Conservation (phyloP, 2,797 vertebrate genomes). For the Lepus townsendii region DNA sequence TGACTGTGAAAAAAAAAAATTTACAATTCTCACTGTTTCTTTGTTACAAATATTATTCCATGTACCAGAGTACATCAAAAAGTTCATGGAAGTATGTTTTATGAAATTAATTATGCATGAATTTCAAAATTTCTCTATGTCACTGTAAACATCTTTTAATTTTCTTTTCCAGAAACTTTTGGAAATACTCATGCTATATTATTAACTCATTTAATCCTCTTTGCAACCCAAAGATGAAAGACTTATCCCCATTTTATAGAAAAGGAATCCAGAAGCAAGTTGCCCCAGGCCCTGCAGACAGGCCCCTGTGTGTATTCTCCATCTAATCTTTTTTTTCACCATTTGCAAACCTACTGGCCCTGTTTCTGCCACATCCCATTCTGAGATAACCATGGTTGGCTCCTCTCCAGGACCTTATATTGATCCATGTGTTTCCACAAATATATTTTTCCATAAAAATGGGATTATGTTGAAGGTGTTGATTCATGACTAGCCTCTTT, state of each 20-base stretch:
- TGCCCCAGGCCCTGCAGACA: no score
- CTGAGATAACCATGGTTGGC: background rate
- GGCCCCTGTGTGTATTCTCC: rapidly evolving
- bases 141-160: no score
- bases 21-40: background rate
- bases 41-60: background rate
- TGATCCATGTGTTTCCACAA: background rate
- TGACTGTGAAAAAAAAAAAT: background rate
- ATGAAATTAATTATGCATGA: no score
- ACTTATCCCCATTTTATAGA: background rate
- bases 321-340: background rate
- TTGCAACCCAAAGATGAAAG: background rate
- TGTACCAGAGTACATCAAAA: background rate
- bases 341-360: rapidly evolving
- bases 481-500: background rate
- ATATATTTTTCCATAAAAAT: background rate
- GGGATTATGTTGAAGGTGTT: background rate
- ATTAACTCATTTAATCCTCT: background rate
- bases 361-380: background rate
- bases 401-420: background rate
- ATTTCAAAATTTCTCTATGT: no score
- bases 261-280: background rate
- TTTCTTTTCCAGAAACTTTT: no score
- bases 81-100: no score
- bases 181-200: background rate